Evolutionary conservation across 2,797 vertebrate genomes (phyloP).

Genomic region (Darevskia mixta): DNA sequence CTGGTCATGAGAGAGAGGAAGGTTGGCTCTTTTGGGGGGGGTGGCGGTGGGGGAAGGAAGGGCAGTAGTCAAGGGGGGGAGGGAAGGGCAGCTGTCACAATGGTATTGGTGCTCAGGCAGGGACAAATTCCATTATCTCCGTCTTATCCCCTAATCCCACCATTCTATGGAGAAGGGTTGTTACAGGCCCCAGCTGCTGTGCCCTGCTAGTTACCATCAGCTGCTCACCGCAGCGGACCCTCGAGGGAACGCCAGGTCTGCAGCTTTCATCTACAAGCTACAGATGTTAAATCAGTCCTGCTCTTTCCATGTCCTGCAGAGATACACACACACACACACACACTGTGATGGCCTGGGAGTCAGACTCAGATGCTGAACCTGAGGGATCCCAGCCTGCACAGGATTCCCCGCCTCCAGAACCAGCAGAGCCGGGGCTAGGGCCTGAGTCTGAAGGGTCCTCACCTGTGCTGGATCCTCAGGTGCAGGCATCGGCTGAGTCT

Average conservation of each 20-base stretch:
- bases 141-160: slow-evolving; percentile 69
- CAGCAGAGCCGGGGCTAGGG: no score
- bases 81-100: slow-evolving; percentile 70
- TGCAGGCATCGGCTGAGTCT: no score
- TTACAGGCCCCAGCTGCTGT: slow-evolving; percentile 70
- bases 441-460: no score
- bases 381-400: no score
- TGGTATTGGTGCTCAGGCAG: slow-evolving; percentile 60
- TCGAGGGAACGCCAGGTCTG: slow-evolving; percentile 58
- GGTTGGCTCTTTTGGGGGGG: background rate
- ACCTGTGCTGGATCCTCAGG: no score
- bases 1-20: slow-evolving; percentile 27
- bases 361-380: no score
- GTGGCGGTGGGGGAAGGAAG: background rate
- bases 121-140: slow-evolving; percentile 75
- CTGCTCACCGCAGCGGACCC: slow-evolving; percentile 52
- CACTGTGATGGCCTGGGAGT: no score
- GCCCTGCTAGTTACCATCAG: slow-evolving; percentile 64
- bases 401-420: no score
- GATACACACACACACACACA: no score
- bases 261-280: slow-evolving; percentile 68
- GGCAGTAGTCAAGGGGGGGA: slow-evolving; percentile 39
- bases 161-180: slow-evolving; percentile 60
- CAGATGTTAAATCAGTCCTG: slow-evolving; percentile 70
- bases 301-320: slow-evolving; percentile 1